These are phyloP conservation scores for Syrphus vitripennis DNA, from an alignment of 2,888 invertebrate genomes.

Conservation along the genomic window DNA sequence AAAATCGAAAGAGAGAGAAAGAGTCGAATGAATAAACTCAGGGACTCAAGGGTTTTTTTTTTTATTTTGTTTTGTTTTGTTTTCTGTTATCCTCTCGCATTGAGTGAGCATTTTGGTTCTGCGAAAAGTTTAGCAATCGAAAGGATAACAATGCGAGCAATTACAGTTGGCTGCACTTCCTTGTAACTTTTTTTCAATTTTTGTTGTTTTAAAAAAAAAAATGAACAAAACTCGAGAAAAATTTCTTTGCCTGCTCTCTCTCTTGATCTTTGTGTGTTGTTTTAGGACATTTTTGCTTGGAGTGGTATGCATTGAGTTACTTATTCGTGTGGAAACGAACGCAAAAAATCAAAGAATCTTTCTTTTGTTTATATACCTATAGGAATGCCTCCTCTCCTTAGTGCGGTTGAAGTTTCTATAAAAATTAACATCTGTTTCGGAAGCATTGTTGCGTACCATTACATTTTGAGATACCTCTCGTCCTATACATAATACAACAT, in stretches of 20 bases:
- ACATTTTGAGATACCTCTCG: background rate
- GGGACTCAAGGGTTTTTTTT: conserved; percentile 24
- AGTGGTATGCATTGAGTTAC: conserved; percentile 21
- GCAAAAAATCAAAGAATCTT: background rate
- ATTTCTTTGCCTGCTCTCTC: conserved; percentile 5
- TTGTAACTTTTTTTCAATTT: conserved; percentile 39
- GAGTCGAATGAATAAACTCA: conserved; percentile 27
- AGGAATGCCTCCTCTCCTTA: background rate
- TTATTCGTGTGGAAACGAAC: conserved; percentile 30
- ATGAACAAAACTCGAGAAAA: conserved; percentile 8
- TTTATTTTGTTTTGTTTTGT: background rate
- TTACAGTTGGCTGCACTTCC: conserved; percentile 67
- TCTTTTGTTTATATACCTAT: background rate
- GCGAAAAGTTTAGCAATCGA: conserved; percentile 65
- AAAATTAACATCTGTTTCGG: conserved; percentile 32
- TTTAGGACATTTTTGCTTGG: conserved; percentile 41
- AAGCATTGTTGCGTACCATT: conserved; percentile 2
- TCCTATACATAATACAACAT: no score
- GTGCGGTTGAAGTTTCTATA: background rate
- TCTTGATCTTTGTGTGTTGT: conserved; percentile 45
- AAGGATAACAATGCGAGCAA: conserved; percentile 69
- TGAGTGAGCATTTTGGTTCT: conserved; percentile 55
- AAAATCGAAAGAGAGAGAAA: background rate
- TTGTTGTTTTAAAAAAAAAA: conserved; percentile 20
- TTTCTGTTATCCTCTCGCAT: conserved; percentile 38